Base-by-base conservation (phyloP, 2,888 invertebrate species). In the Cheilosia grossa region DNA sequence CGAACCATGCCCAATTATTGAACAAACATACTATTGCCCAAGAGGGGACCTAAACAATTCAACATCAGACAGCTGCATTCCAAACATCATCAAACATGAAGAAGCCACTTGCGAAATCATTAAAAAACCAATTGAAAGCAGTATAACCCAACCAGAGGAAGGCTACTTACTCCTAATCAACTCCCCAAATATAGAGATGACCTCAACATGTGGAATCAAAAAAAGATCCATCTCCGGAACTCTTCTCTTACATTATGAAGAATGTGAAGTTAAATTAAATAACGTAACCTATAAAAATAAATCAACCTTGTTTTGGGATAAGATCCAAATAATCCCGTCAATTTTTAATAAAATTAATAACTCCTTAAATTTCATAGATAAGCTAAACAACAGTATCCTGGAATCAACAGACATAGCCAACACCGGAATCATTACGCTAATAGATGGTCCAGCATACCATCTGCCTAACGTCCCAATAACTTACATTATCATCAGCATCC, bases 251-350 rank as follows among this genome's bases (percentile, higher is more conserved):
- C 53, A 53, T 30, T 30, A 30, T 2, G 40, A 40, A 27, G 21
- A 21, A 51, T 51, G 21, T 24, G 51, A 51, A 51, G 21, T 51
- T 21, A 21, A 21, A 24, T 10, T 54, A 54, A 30, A 54, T 17
- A 54, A n/a, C 30, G 19, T 30, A 21, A 54, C 21, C 21, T 51
- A 51, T 51, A 51, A 19, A 54, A 54, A 19, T 19, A 30, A 54
- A 30, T 30, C 27, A 13, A 30, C 6, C 17, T 27, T 53, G 53
- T 30, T 53, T 54, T 54, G 30, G 54, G 17, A 54, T 30, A 54
- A 7, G 30, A 54, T 54, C 17, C 54, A 53, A 53, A 53, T 53
- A 53, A n/a, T 53, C 17, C 53, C 53, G 17, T 30, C 15, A 53
- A 27, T 53, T 30, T 30, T 30, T 30, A 30, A 30, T 2, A 30